Conservation (phyloP, 1,140 invertebrate genomes). For the Drosophila sproati region DNA sequence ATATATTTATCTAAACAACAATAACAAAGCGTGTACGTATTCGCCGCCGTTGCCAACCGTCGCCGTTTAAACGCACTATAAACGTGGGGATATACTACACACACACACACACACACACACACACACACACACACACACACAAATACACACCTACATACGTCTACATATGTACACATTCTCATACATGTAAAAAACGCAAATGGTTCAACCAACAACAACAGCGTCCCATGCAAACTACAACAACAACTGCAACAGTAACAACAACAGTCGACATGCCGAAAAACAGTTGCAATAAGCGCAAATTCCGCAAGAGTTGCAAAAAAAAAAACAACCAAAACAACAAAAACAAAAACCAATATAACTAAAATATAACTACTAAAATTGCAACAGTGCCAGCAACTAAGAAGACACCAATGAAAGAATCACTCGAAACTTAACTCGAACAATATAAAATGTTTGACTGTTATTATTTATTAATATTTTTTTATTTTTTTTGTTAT, state of each 20-base stretch:
- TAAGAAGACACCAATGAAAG: slow-evolving; percentile 1
- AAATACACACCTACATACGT: neutral
- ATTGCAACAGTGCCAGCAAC: slow-evolving; percentile 6
- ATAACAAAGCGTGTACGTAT: slow-evolving; percentile 39
- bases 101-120: slow-evolving; percentile 22
- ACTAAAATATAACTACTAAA: neutral
- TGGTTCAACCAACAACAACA: slow-evolving; percentile 25
- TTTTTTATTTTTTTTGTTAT: slow-evolving; percentile 13
- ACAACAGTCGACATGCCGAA: slow-evolving; percentile 21
- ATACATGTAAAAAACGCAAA: neutral
- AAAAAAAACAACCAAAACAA: slow-evolving; percentile 13
- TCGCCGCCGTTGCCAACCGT: slow-evolving; percentile 30
- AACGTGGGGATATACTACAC: slow-evolving; percentile 46
- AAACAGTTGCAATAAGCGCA: slow-evolving; percentile 33
- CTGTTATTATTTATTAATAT: neutral
- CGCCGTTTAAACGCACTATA: slow-evolving; percentile 15
- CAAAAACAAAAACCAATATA: slow-evolving; percentile 4
- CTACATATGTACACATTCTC: no score
- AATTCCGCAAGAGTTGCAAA: slow-evolving; percentile 29
- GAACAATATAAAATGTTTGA: slow-evolving; percentile 3
- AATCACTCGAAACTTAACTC: slow-evolving; percentile 3
- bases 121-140: slow-evolving; percentile 9
- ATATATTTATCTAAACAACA: slow-evolving; percentile 22
- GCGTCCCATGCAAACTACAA: slow-evolving; percentile 21
- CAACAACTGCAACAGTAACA: slow-evolving; percentile 9